phyloP scores from a whole-genome alignment of 2,888 invertebrate genomes.

The Dione juno region DNA sequence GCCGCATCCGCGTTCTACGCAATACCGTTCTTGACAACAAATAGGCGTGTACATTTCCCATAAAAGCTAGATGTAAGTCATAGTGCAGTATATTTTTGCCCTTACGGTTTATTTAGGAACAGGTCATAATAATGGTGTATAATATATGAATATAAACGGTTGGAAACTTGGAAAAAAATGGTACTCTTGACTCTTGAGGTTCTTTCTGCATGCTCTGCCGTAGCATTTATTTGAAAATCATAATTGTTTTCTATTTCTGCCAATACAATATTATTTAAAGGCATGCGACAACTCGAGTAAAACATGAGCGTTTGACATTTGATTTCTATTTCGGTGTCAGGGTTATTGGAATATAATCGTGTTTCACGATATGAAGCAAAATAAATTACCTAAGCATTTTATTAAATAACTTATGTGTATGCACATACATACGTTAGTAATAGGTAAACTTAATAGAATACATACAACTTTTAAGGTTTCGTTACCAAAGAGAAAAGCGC shows the following conservation, averaged over 20 bases:
- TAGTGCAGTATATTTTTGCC: neutral
- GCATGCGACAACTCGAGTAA: conserved; percentile 15
- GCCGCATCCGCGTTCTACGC: conserved; percentile 28
- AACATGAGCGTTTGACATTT: conserved; percentile 30
- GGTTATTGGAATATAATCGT: conserved; percentile 39
- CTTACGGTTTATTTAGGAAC: neutral
- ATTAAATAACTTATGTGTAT: neutral
- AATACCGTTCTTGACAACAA: conserved; percentile 36
- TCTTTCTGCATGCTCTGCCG: too few relatives aligned
- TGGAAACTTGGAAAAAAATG: too few relatives aligned
- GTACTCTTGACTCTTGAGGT: too few relatives aligned
- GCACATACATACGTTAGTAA: neutral
- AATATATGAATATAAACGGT: neutral
- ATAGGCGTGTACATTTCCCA: conserved; percentile 26
- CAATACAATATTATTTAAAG: neutral
- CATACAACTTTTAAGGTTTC: neutral
- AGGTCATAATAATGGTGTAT: too few relatives aligned
- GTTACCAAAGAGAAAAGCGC: neutral
- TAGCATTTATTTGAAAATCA: too few relatives aligned
- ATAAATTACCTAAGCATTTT: conserved; percentile 29
- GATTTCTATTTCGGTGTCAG: conserved; percentile 38
- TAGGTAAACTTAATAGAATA: neutral
- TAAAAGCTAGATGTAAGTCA: neutral
- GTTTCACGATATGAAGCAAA: conserved; percentile 40
- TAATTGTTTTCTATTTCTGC: neutral